Conservation (phyloP, 2,113 vertebrate species). For the Carlito syrichta region DNA sequence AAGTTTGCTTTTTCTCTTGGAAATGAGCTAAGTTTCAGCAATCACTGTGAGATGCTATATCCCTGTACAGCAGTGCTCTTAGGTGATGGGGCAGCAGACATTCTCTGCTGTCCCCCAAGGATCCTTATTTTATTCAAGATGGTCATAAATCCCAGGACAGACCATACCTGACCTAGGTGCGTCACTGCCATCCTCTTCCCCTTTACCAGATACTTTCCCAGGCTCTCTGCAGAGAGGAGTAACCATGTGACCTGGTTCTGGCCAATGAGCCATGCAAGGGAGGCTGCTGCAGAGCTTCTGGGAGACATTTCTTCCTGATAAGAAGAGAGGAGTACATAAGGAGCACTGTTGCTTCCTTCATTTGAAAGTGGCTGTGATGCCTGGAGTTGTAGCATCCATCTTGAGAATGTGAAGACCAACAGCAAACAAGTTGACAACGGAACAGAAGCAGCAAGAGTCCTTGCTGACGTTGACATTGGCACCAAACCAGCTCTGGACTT, state of each 20-base stretch:
- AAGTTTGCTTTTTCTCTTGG: not conserved
- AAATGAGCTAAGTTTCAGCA: not conserved
- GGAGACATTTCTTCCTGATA: not conserved
- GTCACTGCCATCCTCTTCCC: not conserved
- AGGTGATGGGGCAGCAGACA: too few relatives aligned
- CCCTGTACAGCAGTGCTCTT: not conserved
- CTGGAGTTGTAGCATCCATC: not conserved
- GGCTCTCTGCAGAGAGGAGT: not conserved
- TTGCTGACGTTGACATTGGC: not conserved
- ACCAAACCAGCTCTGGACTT: not conserved
- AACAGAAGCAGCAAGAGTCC: not conserved
- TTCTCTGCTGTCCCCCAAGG: too few relatives aligned
- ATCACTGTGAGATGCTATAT: not conserved
- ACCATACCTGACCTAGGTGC: not conserved
- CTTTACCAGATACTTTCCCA: not conserved
- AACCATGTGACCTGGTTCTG: not conserved
- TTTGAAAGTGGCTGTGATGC: not conserved
- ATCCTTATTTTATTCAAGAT: not conserved
- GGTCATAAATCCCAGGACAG: not conserved
- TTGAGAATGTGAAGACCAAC: not conserved
- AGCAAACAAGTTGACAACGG: not conserved
- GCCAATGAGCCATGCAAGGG: not conserved
- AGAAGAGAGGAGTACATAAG: not conserved
- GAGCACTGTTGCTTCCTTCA: not conserved
- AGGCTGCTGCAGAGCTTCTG: not conserved